phyloP scores from a whole-genome alignment of 2,797 vertebrate species.

The Pteronotus mesoamericanus region DNA sequence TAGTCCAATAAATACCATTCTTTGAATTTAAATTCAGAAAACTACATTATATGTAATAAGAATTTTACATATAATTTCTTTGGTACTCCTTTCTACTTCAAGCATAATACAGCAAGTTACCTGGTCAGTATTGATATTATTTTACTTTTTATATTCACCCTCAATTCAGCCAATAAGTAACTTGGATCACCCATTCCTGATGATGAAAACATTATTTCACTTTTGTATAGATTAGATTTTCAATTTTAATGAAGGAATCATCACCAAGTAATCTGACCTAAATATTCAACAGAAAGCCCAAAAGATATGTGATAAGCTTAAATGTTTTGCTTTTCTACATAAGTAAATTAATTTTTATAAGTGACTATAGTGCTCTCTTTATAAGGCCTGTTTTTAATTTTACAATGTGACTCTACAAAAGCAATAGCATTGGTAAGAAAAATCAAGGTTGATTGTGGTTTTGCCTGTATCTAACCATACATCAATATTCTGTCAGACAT shows the following conservation, averaged over 20 bases:
- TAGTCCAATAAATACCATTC: not conserved
- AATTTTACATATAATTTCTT: not conserved
- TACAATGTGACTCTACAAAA: not conserved
- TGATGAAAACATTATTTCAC: not conserved
- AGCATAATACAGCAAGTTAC: not conserved
- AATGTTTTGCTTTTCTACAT: not conserved
- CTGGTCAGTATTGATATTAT: not conserved
- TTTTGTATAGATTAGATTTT: not conserved
- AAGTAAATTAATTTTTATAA: not conserved
- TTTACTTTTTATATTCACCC: not conserved
- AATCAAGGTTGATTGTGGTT: not conserved
- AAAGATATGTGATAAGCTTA: not conserved
- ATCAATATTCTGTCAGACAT: not conserved
- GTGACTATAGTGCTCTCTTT: not conserved
- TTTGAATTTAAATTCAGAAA: conserved; percentile 17
- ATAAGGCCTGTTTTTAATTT: not conserved
- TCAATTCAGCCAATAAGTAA: not conserved
- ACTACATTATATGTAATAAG: not conserved
- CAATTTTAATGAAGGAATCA: not conserved
- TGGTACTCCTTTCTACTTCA: not conserved
- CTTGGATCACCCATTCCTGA: not conserved
- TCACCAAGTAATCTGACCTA: not conserved
- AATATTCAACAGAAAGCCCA: not conserved
- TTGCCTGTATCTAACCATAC: not conserved
- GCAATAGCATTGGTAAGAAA: not conserved